Evolutionary conservation across 2,797 vertebrate genomes (phyloP), one percentile per base, ranked within the genome.

Genomic region (Neostethus bicornis): DNA sequence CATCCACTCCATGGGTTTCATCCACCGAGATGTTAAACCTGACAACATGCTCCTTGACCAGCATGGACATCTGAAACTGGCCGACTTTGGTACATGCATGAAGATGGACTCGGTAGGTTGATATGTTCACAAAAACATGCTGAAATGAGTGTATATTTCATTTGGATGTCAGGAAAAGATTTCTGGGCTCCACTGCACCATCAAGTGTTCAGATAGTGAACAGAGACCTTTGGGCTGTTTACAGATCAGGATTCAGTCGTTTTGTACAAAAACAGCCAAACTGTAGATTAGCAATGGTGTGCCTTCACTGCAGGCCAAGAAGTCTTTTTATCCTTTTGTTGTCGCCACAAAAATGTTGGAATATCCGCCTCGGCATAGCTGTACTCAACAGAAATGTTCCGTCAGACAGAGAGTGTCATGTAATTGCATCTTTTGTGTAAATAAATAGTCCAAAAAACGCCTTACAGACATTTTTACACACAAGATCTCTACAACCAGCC

Each of bases 71-170:
- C 90, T 99, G 57, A 99, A 99, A 77, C 91, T 99, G 59, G 96
- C 96, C 4, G 97, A 99, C 84, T 99, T 99, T 51, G 97, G 97
- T 86, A 99, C 97, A 0, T 99, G 96, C 75, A 98, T 99, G 96
- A 98, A 93, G 91, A 98, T 98, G 96, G 94, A 98, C 86, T 90
- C 93, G 72, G 96, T 98, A 87, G 88, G 93, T 91, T 2, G 2
- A 13, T n/a, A n/a, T n/a, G n/a, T n/a, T n/a, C n/a, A n/a, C n/a
- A n/a, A n/a, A 13, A 14, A 29, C 41, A 4, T 42, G 35, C 12
- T 37, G 1, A 20, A 35, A 6, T 23, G 1, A 49, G 1, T 37
- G 37, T 4, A 19, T 24, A n/a, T 35, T 0, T 10, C 8, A 28
- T 26, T 7, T 35, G 4, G 21, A 1, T 25, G 17, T 54, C 12